Conservation (phyloP, 2,113 vertebrate genomes). For the Brevimyrus niger region DNA sequence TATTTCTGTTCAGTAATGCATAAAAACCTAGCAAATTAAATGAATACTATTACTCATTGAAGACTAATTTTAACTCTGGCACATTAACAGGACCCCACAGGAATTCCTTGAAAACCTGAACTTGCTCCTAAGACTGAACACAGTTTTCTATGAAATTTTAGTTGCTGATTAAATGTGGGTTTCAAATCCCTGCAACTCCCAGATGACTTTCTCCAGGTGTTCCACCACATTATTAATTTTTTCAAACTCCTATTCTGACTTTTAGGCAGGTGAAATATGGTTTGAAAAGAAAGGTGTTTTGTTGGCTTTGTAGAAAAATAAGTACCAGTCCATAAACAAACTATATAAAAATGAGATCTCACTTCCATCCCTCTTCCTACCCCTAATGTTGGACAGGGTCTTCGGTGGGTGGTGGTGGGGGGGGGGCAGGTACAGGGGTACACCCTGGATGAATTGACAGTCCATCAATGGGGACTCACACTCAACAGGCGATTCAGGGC, state of each 20-base stretch:
- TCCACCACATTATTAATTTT: not conserved
- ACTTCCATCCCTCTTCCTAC: not conserved
- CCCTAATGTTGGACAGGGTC: not conserved
- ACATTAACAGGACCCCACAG: conserved; percentile 38
- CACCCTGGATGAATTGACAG: not conserved
- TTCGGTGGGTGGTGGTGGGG: not conserved
- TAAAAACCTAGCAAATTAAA: conserved; percentile 50
- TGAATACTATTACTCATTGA: conserved; percentile 41
- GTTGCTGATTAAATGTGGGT: not conserved
- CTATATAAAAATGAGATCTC: not conserved
- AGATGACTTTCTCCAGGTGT: conserved; percentile 3
- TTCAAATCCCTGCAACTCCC: not conserved
- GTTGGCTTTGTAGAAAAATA: not conserved
- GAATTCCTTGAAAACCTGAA: conserved; percentile 32
- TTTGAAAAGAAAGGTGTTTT: not conserved
- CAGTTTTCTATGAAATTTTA: conserved; percentile 11
- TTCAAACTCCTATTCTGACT: conserved; percentile 35
- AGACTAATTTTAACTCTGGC: conserved; percentile 51
- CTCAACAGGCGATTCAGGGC: not conserved
- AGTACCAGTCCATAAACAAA: not conserved
- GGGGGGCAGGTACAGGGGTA: not conserved
- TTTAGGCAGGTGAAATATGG: conserved; percentile 40
- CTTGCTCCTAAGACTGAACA: conserved; percentile 31
- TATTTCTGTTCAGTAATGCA: conserved; percentile 61
- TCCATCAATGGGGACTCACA: not conserved